A percentile compares a stretch with the other conserved stretches of the same genome.
Evolutionary conservation across 2,797 vertebrate genomes (phyloP).

Genomic region (Labeo calbasu): DNA sequence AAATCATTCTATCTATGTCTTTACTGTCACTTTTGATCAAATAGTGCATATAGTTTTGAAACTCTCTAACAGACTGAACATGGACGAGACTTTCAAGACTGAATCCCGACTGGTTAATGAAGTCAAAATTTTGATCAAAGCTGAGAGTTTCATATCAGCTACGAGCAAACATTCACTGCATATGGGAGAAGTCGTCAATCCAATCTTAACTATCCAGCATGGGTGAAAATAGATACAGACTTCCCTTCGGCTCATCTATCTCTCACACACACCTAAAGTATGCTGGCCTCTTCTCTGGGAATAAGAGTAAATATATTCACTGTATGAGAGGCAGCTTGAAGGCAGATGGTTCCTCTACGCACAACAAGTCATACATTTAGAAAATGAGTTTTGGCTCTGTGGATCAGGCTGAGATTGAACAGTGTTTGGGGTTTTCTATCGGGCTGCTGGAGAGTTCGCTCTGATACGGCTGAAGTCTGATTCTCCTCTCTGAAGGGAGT

Average conservation of each 20-base stretch:
- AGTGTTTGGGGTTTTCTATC: constrained; percentile 3
- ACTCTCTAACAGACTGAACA: neutral
- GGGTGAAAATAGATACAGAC: constrained; percentile 9
- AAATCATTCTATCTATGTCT: neutral
- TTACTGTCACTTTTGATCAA: neutral
- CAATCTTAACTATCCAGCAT: constrained; percentile 18
- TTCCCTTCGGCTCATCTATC: neutral
- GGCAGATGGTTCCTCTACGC: constrained; percentile 7
- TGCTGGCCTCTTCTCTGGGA: constrained; percentile 18
- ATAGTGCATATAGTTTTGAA: neutral
- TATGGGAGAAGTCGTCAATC: neutral
- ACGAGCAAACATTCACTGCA: constrained; percentile 6
- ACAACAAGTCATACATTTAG: constrained; percentile 37
- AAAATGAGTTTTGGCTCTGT: constrained; percentile 27
- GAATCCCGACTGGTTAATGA: constrained; percentile 41
- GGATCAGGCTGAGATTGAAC: constrained; percentile 33
- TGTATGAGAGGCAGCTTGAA: constrained; percentile 18
- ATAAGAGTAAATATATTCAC: constrained; percentile 38
- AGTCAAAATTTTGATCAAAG: constrained; percentile 24
- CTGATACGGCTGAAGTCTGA: neutral
- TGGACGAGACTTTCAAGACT: constrained; percentile 7
- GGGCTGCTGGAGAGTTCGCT: constrained; percentile 7
- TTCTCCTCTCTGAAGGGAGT: constrained; percentile 12
- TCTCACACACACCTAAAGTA: constrained; percentile 14
- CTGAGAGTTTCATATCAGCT: neutral